These are phyloP conservation scores for Trichogramma pretiosum DNA, from an alignment of 1,140 invertebrate species.

Conservation along the genomic window DNA sequence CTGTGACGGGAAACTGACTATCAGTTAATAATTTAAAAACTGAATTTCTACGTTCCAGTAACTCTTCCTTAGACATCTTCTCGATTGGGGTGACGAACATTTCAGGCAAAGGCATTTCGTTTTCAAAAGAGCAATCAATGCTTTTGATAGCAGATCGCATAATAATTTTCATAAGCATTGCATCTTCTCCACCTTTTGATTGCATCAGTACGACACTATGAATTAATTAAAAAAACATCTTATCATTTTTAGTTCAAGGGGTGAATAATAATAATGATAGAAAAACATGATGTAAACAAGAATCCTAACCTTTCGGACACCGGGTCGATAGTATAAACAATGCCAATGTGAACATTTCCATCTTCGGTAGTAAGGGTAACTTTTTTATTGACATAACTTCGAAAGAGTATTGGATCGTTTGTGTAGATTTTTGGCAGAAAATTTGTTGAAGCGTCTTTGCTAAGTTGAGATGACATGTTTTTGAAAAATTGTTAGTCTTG, in stretches of 20 bases:
- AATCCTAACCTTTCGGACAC: constrained; percentile 40
- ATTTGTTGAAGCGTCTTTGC: not conserved
- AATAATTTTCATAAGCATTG: constrained; percentile 11
- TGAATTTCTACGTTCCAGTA: constrained; percentile 25
- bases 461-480: not conserved
- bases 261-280: not conserved
- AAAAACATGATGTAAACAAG: constrained; percentile 2
- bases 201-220: constrained; percentile 35
- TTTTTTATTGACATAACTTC: constrained; percentile 35
- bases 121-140: constrained; percentile 27
- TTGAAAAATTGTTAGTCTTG: too few species aligned
- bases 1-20: constrained; percentile 33
- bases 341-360: constrained; percentile 25
- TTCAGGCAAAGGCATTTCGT: constrained; percentile 24
- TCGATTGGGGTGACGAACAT: constrained; percentile 24
- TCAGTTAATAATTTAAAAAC: constrained; percentile 29
- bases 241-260: not conserved
- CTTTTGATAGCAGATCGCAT: constrained; percentile 24
- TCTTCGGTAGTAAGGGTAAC: constrained; percentile 32
- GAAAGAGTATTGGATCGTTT: constrained; percentile 35
- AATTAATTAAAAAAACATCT: constrained; percentile 14
- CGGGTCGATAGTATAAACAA: constrained; percentile 40
- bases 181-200: constrained; percentile 10
- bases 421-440: constrained; percentile 32
- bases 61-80: constrained; percentile 17